Evolutionary conservation across 2,797 vertebrate genomes (phyloP).

Genomic region (Microctenopoma lineatum): DNA sequence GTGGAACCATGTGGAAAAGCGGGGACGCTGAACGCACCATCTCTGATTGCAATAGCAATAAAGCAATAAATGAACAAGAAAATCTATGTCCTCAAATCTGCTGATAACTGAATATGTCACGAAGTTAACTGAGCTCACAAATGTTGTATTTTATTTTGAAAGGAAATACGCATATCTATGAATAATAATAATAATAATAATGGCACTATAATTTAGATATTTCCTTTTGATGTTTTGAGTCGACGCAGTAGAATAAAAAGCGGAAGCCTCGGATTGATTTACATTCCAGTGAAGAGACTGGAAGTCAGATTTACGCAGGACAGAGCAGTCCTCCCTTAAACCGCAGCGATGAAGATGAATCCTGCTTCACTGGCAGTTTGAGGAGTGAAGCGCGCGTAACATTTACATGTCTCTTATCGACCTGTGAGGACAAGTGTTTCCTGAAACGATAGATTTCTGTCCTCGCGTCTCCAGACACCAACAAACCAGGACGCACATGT

Average conservation of each 20-base stretch:
- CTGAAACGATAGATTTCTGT: too few relatives aligned
- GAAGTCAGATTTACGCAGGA: neutral
- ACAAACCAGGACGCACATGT: constrained; percentile 6
- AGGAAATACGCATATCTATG: neutral
- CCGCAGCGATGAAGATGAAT: constrained; percentile 34
- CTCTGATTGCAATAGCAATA: too few relatives aligned
- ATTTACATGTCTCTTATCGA: too few relatives aligned
- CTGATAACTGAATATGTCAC: constrained; percentile 7
- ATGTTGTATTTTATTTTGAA: neutral
- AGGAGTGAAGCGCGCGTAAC: too few relatives aligned
- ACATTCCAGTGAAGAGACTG: constrained; percentile 15
- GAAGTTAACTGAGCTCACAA: neutral
- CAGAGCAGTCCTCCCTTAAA: constrained; percentile 23
- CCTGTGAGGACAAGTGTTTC: too few relatives aligned
- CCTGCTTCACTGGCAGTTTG: too few relatives aligned
- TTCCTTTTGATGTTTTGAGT: neutral
- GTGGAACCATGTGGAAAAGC: constrained; percentile 74
- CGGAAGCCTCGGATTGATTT: neutral
- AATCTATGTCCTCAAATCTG: neutral
- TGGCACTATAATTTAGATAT: neutral
- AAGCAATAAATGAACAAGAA: constrained; percentile 32
- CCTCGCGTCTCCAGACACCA: neutral
- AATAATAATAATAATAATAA: too few relatives aligned
- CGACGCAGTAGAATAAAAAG: neutral
- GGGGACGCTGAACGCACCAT: constrained; percentile 14